phyloP scores from a whole-genome alignment of 2,113 vertebrate genomes.

The Carlito syrichta region DNA sequence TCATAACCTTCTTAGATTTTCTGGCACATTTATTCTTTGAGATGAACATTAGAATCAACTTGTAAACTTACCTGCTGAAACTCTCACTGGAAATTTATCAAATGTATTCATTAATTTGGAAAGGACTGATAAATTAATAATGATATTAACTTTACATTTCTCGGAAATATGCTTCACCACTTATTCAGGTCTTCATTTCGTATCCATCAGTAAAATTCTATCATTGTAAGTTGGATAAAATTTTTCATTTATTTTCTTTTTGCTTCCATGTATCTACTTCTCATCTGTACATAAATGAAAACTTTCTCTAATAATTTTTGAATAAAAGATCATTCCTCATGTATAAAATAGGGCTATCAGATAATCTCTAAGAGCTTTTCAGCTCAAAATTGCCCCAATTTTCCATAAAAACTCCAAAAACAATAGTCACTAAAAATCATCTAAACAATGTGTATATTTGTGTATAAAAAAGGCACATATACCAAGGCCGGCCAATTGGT shows the following conservation, averaged over 20 bases:
- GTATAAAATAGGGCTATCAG: neutral
- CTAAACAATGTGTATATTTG: neutral
- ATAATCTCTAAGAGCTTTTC: neutral
- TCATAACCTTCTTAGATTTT: neutral
- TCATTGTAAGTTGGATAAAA: neutral
- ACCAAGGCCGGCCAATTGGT: neutral
- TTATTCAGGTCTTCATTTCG: neutral
- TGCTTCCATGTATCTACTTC: neutral
- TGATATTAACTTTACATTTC: neutral
- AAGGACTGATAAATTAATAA: neutral
- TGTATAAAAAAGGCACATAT: neutral
- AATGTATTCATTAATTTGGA: neutral
- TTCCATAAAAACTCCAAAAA: neutral
- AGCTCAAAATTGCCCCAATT: neutral
- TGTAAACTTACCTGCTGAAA: slow-evolving; percentile 6
- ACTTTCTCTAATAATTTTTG: neutral
- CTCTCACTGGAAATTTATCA: neutral
- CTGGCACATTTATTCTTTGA: neutral
- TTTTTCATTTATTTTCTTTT: neutral
- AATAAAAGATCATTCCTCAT: neutral
- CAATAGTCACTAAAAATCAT: neutral
- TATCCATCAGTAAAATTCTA: slow-evolving; percentile 5
- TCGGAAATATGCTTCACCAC: neutral
- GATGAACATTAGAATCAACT: slow-evolving; percentile 11
- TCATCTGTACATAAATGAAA: neutral